Base-by-base conservation (phyloP, 2,113 vertebrate species). In the Vimba vimba region DNA sequence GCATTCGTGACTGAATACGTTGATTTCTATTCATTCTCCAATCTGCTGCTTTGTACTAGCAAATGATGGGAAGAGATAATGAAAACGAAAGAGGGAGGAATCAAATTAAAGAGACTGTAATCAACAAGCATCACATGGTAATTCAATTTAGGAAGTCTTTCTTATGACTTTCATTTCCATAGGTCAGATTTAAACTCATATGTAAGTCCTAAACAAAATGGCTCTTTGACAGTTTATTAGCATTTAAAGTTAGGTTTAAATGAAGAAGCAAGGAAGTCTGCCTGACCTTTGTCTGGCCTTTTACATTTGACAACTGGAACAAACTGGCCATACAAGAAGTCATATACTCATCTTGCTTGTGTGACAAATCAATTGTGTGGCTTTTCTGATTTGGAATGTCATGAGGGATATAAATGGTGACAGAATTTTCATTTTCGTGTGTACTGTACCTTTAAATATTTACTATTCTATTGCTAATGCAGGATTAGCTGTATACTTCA, bases 181-280 rank as follows among this genome's bases (percentile, higher is more conserved):
- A 79, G 75, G 55, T 89, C 52, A 90, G 88, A 88, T 90, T 30
- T 69, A 90, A 82, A 89, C 57, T 64, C 90, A 89, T 90, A 90
- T 74, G 79, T 30, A 21, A 71, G 86, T 84, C 25, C n/a, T 74
- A 83, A 30, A 92, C 91, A 93, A 92, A 92, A 85, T 85, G 80
- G n/a, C 27, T 64, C 86, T 91, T 92, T 92, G 75, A 93, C 90
- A 88, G 92, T 90, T 91, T 88, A 87, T 91, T 50, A 84, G 60
- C 60, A 82, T 33, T 66, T 60, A 79, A 23, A 27, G 30, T 77
- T 52, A 4, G 25, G 27, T 33, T 76, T 52, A 55, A 73, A 84
- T 85, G 71, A 69, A 83, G 89, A 73, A 62, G 0, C 15, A 33
- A 79, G 50, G 68, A 86, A 10, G 60, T 43, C 62, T 79, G 66